Evolutionary conservation across 2,797 vertebrate genomes (phyloP).

Genomic region (Diceros bicornis): DNA sequence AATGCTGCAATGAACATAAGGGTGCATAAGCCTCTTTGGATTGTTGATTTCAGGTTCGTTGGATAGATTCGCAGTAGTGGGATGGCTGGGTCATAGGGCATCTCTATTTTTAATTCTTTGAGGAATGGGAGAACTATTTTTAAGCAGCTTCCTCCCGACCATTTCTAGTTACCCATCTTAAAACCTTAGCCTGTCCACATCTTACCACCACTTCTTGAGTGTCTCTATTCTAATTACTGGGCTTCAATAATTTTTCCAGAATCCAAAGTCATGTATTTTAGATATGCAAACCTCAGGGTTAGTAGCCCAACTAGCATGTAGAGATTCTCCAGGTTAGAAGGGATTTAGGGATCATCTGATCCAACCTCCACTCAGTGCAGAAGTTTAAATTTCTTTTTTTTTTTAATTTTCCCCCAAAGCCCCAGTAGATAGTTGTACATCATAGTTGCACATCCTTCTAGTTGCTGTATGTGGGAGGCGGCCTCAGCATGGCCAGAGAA

Average conservation of each 20-base stretch:
- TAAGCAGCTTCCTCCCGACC: not conserved
- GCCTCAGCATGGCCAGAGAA: no score
- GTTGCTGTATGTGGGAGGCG: no score
- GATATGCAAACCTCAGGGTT: not conserved
- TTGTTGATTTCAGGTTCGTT: no score
- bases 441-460: no score
- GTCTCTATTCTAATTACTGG: constrained; percentile 25
- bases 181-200: not conserved
- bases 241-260: not conserved
- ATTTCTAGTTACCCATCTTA: not conserved
- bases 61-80: no score
- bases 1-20: no score
- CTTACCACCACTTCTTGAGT: not conserved
- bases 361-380: not conserved
- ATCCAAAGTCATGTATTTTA: constrained; percentile 27
- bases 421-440: no score
- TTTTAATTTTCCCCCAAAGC: no score
- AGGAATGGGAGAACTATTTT: not conserved
- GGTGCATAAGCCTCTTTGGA: no score
- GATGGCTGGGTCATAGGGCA: no score
- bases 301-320: not conserved
- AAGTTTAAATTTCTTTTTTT: not conserved
- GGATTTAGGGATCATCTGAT: not conserved
- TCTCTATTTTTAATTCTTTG: no score
- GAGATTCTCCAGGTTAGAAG: not conserved